Evolutionary conservation across 2,888 invertebrate species (phyloP).

Genomic region (Macrophya alboannulata): DNA sequence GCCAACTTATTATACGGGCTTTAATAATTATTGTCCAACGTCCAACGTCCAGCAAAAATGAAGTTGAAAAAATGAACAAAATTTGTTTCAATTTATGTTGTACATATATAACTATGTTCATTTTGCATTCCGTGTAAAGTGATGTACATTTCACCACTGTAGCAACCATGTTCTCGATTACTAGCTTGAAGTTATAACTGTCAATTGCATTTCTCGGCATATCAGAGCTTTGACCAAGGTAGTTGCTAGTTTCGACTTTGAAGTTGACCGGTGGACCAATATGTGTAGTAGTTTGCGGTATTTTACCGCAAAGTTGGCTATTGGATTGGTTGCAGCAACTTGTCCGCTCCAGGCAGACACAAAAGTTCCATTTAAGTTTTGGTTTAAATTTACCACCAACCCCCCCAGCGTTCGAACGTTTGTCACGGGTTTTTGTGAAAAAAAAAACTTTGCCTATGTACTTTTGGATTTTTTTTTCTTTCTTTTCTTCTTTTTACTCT

Average conservation of each 20-base stretch:
- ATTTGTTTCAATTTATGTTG: neutral
- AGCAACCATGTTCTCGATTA: neutral
- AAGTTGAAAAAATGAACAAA: neutral
- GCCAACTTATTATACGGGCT: neutral
- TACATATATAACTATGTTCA: neutral
- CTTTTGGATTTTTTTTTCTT: neutral
- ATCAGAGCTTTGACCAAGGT: constrained; percentile 21
- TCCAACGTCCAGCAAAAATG: neutral
- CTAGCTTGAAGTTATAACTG: constrained; percentile 41
- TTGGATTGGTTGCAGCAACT: constrained; percentile 30
- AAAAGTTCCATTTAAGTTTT: constrained; percentile 47
- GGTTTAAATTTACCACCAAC: constrained; percentile 40
- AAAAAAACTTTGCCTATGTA: constrained; percentile 21
- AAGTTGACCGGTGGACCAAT: constrained; percentile 46
- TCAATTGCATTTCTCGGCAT: constrained; percentile 40
- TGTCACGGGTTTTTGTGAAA: constrained; percentile 14
- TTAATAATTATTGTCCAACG: neutral
- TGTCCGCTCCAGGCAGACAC: constrained; percentile 34
- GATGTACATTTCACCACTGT: neutral
- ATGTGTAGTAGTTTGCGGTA: constrained; percentile 15
- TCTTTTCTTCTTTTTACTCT: neutral
- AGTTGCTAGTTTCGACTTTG: constrained; percentile 35
- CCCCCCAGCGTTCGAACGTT: constrained; percentile 30
- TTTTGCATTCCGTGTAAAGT: neutral
- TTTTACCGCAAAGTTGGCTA: constrained; percentile 44